phyloP scores from a whole-genome alignment of 2,113 vertebrate genomes.

The Trinectes maculatus region DNA sequence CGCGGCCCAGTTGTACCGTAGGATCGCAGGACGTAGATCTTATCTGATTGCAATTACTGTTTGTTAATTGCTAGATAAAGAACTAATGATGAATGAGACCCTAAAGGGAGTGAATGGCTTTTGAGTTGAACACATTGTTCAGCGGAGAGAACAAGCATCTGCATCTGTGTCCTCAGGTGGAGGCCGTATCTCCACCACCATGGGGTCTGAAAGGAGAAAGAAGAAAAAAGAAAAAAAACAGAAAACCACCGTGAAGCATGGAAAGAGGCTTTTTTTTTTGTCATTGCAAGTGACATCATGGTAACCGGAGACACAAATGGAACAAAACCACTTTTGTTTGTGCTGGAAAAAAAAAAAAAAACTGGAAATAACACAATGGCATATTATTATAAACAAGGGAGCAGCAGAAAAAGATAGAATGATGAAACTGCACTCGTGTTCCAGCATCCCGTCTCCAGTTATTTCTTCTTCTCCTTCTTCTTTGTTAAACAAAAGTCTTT shows the following conservation, averaged over 20 bases:
- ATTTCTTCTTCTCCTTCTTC: slow-evolving; percentile 3
- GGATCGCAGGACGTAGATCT: slow-evolving; percentile 40
- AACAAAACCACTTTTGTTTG: slow-evolving; percentile 58
- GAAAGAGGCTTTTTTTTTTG: slow-evolving; percentile 34
- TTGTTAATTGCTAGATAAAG: slow-evolving; percentile 74
- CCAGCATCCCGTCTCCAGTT: slow-evolving; percentile 50
- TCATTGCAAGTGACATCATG: slow-evolving; percentile 46
- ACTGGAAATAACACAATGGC: slow-evolving; percentile 68
- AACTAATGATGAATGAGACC: slow-evolving; percentile 48
- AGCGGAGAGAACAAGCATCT: slow-evolving; percentile 22
- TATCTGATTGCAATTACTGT: slow-evolving; percentile 75
- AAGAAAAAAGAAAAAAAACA: background rate
- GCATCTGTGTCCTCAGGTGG: slow-evolving; percentile 59
- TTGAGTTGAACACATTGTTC: slow-evolving; percentile 24
- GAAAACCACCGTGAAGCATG: slow-evolving; percentile 44
- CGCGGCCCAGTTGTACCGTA: slow-evolving; percentile 55
- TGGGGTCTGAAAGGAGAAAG: background rate
- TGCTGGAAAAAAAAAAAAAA: slow-evolving; percentile 22
- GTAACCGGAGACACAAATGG: slow-evolving; percentile 16
- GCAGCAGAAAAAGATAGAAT: slow-evolving; percentile 49
- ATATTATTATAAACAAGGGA: slow-evolving; percentile 69
- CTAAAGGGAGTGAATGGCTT: slow-evolving; percentile 45
- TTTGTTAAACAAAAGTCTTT: slow-evolving; percentile 28
- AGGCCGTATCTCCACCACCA: background rate
- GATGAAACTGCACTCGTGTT: slow-evolving; percentile 63